These are phyloP conservation scores for Pheosia gnoma DNA, from an alignment of 2,888 invertebrate species.

Conservation along the genomic window DNA sequence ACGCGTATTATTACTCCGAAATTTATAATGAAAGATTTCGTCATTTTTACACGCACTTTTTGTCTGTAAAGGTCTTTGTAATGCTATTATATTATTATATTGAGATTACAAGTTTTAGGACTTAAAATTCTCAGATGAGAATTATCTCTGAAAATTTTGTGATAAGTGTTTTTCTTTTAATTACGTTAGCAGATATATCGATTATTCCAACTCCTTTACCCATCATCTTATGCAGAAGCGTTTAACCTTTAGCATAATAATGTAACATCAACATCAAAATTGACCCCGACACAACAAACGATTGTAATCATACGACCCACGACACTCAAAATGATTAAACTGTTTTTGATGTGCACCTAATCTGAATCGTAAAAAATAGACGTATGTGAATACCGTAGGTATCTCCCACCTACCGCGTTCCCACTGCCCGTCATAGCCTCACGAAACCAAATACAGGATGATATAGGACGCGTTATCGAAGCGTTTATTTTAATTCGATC, in stretches of 20 bases:
- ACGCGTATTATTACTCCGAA: too few species aligned
- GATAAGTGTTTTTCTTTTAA: background rate
- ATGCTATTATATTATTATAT: too few species aligned
- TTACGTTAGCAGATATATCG: too few species aligned
- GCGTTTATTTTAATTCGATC: slow-evolving; percentile 84
- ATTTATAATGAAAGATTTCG: too few species aligned
- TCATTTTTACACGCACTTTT: too few species aligned
- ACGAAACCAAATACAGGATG: slow-evolving; percentile 81
- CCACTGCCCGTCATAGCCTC: slow-evolving; percentile 74
- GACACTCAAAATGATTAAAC: slow-evolving; percentile 43
- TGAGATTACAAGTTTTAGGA: too few species aligned
- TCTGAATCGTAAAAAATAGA: slow-evolving; percentile 48
- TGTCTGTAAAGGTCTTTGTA: too few species aligned
- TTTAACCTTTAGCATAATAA: slow-evolving; percentile 16
- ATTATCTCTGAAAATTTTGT: background rate
- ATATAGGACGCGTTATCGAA: slow-evolving; percentile 79
- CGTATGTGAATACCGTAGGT: slow-evolving; percentile 38
- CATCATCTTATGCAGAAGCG: background rate
- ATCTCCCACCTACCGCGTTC: slow-evolving; percentile 78
- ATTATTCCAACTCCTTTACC: background rate
- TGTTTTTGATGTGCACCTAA: slow-evolving; percentile 35
- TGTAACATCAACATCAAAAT: slow-evolving; percentile 7
- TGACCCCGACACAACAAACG: slow-evolving; percentile 7
- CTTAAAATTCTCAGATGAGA: too few species aligned
- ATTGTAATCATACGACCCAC: slow-evolving; percentile 14